Evolutionary conservation across 2,113 vertebrate genomes (phyloP).

Genomic region (Cheilinus undulatus): DNA sequence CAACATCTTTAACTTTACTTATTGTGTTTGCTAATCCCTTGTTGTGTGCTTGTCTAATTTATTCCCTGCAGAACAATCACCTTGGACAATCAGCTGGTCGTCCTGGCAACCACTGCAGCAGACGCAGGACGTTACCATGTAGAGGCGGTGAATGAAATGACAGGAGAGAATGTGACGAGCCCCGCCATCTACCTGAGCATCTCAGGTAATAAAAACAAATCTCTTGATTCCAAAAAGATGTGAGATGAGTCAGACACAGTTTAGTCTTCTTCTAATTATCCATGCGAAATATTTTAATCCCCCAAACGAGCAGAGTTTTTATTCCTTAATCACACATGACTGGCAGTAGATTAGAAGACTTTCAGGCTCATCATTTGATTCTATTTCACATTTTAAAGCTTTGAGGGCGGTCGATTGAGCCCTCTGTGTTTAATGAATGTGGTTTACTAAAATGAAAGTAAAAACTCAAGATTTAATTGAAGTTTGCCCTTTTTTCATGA

Average conservation of each 20-base stretch:
- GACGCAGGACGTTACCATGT: slow-evolving; percentile 89
- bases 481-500: background rate
- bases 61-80: slow-evolving; percentile 87
- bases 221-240: background rate
- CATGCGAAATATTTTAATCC: background rate
- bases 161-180: slow-evolving; percentile 91
- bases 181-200: slow-evolving; percentile 85
- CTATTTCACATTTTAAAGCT: slow-evolving; percentile 6
- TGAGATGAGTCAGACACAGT: background rate
- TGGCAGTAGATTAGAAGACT: slow-evolving; percentile 7
- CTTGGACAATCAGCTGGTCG: slow-evolving; percentile 91
- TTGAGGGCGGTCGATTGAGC: background rate
- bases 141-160: slow-evolving; percentile 92
- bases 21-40: slow-evolving; percentile 26
- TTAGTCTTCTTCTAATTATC: background rate
- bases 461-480: slow-evolving; percentile 1
- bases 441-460: background rate
- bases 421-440: background rate
- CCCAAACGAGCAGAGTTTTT: background rate
- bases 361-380: slow-evolving; percentile 6
- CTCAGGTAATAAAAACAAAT: slow-evolving; percentile 80
- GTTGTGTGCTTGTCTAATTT: slow-evolving; percentile 47
- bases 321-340: background rate
- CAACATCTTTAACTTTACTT: background rate
- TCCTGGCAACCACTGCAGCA: slow-evolving; percentile 79